Base-by-base conservation (phyloP, 1,140 invertebrate genomes). In the Drosophila ercepeae region DNA sequence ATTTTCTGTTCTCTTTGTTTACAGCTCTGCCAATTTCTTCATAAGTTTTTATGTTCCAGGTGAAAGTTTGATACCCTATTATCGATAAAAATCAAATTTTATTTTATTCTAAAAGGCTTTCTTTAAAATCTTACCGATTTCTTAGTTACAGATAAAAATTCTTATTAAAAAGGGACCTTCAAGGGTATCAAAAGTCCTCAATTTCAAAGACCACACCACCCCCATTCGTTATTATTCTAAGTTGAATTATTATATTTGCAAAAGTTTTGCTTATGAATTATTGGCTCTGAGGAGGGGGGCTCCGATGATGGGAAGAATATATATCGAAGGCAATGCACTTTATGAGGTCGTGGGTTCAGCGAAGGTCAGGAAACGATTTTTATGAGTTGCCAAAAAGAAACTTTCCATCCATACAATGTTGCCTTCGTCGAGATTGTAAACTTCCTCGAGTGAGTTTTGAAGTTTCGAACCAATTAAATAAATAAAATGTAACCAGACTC, bases 221-320 rank as follows among this genome's bases (percentile, higher is more conserved):
- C 11, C 29, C 29, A 32, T 32, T 32, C 11, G 9, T 34, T 67
- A 60, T 72, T 76, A 63, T 74, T 75, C 65, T 55, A 74, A 75
- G 48, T 78, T 83, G 81, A 84, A 75, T 83, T 83, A 84, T 83
- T 83, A 72, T 78, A 84, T 83, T 83, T 83, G 79, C 46, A 60
- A 79, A 83, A 83, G 71, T 79, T 83, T 71, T 79, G 61, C 75
- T 83, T 86, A 86, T 83, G 81, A 83, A 75, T 86, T 86, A 83
- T 83, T 74, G 59, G 48, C 46, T 32, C 32, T 21, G 25, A 25
- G 25, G 42, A 14, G 61, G 65, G 21, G 13, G n/a, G 18, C 29
- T 18, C 7, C 39, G 16, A 50, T 19, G 39, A 8, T 11, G 1
- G 48, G 0, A 11, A 19, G 11, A 44, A 27, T 16, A 44, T 45